Percentiles rank a stretch among this genome's conserved stretches.
Evolutionary conservation across 2,797 vertebrate genomes (phyloP).

Genomic region (Salmo trutta): DNA sequence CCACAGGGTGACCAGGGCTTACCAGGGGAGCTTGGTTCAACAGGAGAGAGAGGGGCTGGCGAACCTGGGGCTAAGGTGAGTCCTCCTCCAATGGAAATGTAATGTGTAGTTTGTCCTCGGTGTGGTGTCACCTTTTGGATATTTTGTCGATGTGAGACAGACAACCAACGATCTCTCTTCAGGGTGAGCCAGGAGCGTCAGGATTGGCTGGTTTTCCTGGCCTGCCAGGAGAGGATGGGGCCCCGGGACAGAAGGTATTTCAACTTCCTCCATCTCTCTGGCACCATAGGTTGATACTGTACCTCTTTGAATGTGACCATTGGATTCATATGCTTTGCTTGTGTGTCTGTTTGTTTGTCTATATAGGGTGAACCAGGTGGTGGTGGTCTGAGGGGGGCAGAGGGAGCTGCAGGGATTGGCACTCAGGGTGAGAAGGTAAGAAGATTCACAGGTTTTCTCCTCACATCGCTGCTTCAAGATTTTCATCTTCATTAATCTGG

Average conservation of each 20-base stretch:
- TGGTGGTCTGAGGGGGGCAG: constrained; percentile 77
- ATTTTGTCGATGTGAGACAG: not conserved
- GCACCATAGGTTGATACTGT: not conserved
- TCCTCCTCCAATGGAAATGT: not conserved
- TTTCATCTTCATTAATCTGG: not conserved
- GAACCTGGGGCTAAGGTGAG: constrained; percentile 83
- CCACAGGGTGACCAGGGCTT: constrained; percentile 83
- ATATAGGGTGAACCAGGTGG: constrained; percentile 83
- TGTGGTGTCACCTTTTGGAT: not conserved
- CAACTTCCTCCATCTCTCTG: not conserved
- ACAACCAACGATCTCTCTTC: constrained; percentile 27
- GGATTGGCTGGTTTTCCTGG: constrained; percentile 84
- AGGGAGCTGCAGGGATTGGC: constrained; percentile 81
- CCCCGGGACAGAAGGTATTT: constrained; percentile 86
- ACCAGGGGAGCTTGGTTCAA: constrained; percentile 79
- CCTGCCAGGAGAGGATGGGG: constrained; percentile 87
- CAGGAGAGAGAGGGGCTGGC: constrained; percentile 82
- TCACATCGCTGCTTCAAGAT: not conserved
- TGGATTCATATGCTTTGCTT: constrained; percentile 4
- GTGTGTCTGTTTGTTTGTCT: constrained; percentile 20
- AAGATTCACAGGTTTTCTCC: not conserved
- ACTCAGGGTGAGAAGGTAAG: constrained; percentile 88
- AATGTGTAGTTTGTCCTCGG: not conserved
- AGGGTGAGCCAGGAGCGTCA: constrained; percentile 85
- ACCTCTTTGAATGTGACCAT: not conserved